Percentiles rank a stretch among this genome's conserved stretches.
phyloP scores from a whole-genome alignment of 2,888 invertebrate genomes.

The Tricholauxania praeusta region DNA sequence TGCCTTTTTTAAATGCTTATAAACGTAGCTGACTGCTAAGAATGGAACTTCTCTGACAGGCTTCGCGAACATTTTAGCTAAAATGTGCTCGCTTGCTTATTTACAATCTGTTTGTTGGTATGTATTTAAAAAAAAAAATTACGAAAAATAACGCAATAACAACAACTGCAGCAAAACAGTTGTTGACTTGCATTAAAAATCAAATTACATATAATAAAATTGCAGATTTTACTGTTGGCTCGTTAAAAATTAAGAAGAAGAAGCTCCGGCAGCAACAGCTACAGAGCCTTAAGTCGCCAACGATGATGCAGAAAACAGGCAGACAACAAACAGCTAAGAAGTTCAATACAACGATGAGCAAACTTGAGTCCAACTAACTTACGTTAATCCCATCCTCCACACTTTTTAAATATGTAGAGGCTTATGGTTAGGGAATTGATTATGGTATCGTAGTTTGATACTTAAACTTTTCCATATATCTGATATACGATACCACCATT shows the following conservation, averaged over 20 bases:
- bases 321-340: neutral
- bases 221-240: constrained; percentile 51
- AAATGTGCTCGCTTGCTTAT: constrained; percentile 2
- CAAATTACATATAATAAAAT: constrained; percentile 51
- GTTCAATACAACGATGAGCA: neutral
- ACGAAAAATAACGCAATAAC: neutral
- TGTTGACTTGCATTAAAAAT: constrained; percentile 47
- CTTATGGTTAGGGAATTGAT: no score
- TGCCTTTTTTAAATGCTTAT: neutral
- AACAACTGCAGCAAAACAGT: constrained; percentile 22
- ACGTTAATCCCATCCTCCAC: constrained; percentile 27
- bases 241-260: constrained; percentile 44
- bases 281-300: constrained; percentile 4
- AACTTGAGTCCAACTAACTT: constrained; percentile 10
- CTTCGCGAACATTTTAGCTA: constrained; percentile 12
- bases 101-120: constrained; percentile 15
- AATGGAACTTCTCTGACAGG: neutral
- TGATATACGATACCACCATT: no score
- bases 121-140: constrained; percentile 2
- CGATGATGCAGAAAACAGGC: neutral
- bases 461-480: no score
- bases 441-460: no score
- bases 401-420: neutral
- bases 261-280: neutral
- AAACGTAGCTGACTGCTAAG: neutral